Conservation (phyloP, 2,113 vertebrate species). For the Aspiorhynchus laticeps region DNA sequence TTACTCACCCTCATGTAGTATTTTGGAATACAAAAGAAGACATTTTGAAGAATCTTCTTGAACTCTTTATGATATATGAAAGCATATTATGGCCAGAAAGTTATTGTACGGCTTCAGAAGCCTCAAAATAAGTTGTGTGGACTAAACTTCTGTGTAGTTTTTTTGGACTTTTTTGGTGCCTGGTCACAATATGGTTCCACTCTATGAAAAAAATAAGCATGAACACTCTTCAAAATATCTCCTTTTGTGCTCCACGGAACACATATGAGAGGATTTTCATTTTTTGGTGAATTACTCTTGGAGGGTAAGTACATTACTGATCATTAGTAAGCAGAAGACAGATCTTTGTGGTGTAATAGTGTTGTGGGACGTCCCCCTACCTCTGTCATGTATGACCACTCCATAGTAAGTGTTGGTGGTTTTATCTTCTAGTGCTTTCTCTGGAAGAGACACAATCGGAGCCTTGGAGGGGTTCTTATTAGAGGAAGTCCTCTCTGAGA, state of each 20-base stretch:
- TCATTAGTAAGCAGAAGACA: slow-evolving; percentile 63
- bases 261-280: not conserved
- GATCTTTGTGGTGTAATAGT: not conserved
- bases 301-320: slow-evolving; percentile 21
- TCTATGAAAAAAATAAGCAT: not conserved
- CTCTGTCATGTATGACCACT: slow-evolving; percentile 88
- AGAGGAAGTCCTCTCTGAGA: slow-evolving; percentile 81
- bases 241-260: not conserved
- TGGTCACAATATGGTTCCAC: not conserved
- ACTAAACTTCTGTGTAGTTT: not conserved
- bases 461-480: slow-evolving; percentile 82
- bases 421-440: slow-evolving; percentile 77
- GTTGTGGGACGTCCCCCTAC: slow-evolving; percentile 62
- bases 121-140: not conserved
- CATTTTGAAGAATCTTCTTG: not conserved
- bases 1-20: not conserved
- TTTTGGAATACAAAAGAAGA: not conserved
- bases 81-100: not conserved
- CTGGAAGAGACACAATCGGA: slow-evolving; percentile 74
- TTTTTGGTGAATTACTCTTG: not conserved
- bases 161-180: not conserved
- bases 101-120: not conserved
- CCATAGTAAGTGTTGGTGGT: slow-evolving; percentile 82
- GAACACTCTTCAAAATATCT: not conserved
- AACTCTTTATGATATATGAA: not conserved